Evolutionary conservation across 1,140 invertebrate genomes (phyloP).

Genomic region (Hyposmocoma kahamanoa): DNA sequence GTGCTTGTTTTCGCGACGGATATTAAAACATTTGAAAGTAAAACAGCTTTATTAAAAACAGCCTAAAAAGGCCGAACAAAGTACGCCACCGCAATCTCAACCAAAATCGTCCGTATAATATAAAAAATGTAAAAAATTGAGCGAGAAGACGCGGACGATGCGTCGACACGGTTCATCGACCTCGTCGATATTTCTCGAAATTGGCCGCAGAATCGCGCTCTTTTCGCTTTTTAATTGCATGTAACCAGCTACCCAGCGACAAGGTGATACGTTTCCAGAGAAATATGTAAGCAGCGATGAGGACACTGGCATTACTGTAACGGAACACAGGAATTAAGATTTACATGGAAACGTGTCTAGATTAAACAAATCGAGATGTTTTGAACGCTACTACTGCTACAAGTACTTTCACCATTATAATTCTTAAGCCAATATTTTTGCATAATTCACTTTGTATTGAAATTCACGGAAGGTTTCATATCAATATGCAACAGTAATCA

Average conservation of each 20-base stretch:
- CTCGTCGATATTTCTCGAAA: constrained; percentile 71
- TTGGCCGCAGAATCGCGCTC: constrained; percentile 62
- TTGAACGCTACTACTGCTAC: constrained; percentile 14
- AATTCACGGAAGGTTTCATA: too few species aligned
- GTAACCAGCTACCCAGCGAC: constrained; percentile 50
- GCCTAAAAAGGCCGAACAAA: too few species aligned
- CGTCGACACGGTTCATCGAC: constrained; percentile 62
- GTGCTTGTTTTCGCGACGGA: too few species aligned
- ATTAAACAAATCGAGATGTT: constrained; percentile 22
- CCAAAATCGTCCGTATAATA: constrained; percentile 35
- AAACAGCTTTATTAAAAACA: background rate
- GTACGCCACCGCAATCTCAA: constrained; percentile 27
- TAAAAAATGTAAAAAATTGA: constrained; percentile 42
- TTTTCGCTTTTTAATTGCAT: constrained; percentile 70
- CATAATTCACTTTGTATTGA: too few species aligned
- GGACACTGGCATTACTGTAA: constrained; percentile 48
- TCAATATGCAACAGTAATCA: too few species aligned
- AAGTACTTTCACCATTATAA: too few species aligned
- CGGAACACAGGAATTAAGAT: constrained; percentile 43
- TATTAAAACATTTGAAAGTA: background rate
- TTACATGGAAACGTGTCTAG: constrained; percentile 33
- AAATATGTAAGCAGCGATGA: constrained; percentile 34
- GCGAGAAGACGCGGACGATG: constrained; percentile 53
- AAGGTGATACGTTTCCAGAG: constrained; percentile 55
- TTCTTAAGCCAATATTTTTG: too few species aligned